These are phyloP conservation scores for Melanerpes formicivorus DNA, from an alignment of 2,113 vertebrate species.

Conservation along the genomic window DNA sequence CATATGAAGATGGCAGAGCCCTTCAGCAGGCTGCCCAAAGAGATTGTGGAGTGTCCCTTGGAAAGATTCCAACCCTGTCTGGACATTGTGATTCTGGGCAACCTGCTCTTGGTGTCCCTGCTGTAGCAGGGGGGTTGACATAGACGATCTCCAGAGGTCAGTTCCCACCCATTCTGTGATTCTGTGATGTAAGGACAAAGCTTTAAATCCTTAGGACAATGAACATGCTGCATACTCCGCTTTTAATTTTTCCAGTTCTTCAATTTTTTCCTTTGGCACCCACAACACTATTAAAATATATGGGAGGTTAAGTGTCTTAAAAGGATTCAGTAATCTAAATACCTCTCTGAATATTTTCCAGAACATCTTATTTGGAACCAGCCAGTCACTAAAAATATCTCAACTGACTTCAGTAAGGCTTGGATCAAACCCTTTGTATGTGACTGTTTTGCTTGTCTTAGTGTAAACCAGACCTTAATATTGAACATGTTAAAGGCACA, in stretches of 20 bases:
- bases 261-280: not conserved
- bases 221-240: not conserved
- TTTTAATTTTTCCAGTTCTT: not conserved
- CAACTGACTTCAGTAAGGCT: not conserved
- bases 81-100: too few species aligned
- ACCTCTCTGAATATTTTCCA: not conserved
- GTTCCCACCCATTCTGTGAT: too few species aligned
- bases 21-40: too few species aligned
- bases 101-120: too few species aligned
- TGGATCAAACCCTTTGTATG: not conserved
- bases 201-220: not conserved
- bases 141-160: too few species aligned
- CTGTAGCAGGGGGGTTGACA: too few species aligned
- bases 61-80: too few species aligned
- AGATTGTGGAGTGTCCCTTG: too few species aligned
- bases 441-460: not conserved
- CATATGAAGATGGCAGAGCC: too few species aligned
- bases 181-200: not conserved
- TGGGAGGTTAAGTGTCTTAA: constrained; percentile 3
- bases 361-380: not conserved
- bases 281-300: not conserved
- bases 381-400: not conserved
- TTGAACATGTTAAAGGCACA: not conserved
- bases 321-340: constrained; percentile 8
- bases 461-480: not conserved